phyloP scores from a whole-genome alignment of 2,888 invertebrate species.

The Leptura quadrifasciata region DNA sequence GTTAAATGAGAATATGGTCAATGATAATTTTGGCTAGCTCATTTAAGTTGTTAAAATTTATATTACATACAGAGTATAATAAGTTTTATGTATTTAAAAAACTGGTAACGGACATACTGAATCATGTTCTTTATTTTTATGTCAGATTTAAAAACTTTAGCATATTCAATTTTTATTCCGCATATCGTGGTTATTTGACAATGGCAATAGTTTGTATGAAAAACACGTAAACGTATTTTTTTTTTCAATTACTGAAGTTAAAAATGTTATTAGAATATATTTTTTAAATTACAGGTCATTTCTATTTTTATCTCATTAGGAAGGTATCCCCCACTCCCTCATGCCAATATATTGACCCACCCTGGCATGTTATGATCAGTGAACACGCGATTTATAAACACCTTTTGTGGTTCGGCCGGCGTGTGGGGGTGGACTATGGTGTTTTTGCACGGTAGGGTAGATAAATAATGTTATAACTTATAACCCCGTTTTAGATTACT shows the following conservation, averaged over 20 bases:
- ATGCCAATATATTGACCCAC: slow-evolving; percentile 35
- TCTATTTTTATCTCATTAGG: background rate
- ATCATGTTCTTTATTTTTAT: too few species aligned
- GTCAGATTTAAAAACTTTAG: too few species aligned
- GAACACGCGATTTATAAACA: slow-evolving; percentile 35
- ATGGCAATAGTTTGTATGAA: background rate
- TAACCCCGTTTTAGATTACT: slow-evolving; percentile 35
- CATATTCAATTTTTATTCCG: too few species aligned
- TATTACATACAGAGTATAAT: too few species aligned
- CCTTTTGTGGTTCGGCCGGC: slow-evolving; percentile 23
- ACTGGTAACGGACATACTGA: too few species aligned
- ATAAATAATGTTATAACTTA: slow-evolving; percentile 39
- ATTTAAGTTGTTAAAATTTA: too few species aligned
- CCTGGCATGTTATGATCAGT: slow-evolving; percentile 33
- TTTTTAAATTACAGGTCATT: background rate
- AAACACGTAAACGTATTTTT: background rate
- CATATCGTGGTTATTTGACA: background rate
- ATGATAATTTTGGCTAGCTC: too few species aligned
- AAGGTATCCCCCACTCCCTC: background rate
- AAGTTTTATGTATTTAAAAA: too few species aligned
- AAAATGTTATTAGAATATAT: background rate
- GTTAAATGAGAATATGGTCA: too few species aligned
- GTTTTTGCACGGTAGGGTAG: slow-evolving; percentile 31
- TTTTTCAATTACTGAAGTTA: background rate
- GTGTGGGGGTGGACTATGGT: slow-evolving; percentile 20